Evolutionary conservation across 2,888 invertebrate species (phyloP).

Genomic region (Phytoseiulus persimilis): DNA sequence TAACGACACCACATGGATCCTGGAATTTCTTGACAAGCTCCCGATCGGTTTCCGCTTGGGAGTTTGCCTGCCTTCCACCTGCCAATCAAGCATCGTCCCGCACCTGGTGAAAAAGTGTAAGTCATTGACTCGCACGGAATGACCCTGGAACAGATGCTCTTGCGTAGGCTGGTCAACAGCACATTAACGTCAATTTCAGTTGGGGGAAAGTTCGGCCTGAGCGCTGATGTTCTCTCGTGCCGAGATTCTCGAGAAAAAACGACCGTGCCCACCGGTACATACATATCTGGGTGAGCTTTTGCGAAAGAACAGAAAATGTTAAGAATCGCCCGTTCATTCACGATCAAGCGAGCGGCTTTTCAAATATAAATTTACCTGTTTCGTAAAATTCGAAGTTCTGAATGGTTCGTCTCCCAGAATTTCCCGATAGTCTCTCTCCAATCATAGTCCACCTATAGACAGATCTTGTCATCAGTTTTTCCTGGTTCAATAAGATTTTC

Average conservation of each 20-base stretch:
- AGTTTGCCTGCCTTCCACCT: constrained; percentile 15
- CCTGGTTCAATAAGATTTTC: not conserved
- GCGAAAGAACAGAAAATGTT: not conserved
- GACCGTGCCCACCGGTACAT: not conserved
- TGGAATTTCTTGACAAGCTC: not conserved
- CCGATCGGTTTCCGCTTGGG: not conserved
- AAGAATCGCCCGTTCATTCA: not conserved
- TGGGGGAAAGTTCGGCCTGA: not conserved
- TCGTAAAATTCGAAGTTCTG: too few species aligned
- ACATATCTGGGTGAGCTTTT: not conserved
- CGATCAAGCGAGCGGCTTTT: not conserved
- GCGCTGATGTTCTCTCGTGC: not conserved
- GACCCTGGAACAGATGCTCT: too few species aligned
- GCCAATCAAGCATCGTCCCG: not conserved
- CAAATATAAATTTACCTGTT: too few species aligned
- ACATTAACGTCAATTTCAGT: not conserved
- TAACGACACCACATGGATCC: not conserved
- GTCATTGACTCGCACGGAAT: not conserved
- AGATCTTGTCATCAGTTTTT: too few species aligned
- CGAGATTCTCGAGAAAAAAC: not conserved
- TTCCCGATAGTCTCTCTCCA: too few species aligned
- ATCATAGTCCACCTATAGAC: too few species aligned
- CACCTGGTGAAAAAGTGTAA: constrained; percentile 8
- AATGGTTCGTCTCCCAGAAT: too few species aligned
- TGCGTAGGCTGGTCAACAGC: too few species aligned